phyloP scores from a whole-genome alignment of 2,113 vertebrate species.

The Asarcornis scutulata region DNA sequence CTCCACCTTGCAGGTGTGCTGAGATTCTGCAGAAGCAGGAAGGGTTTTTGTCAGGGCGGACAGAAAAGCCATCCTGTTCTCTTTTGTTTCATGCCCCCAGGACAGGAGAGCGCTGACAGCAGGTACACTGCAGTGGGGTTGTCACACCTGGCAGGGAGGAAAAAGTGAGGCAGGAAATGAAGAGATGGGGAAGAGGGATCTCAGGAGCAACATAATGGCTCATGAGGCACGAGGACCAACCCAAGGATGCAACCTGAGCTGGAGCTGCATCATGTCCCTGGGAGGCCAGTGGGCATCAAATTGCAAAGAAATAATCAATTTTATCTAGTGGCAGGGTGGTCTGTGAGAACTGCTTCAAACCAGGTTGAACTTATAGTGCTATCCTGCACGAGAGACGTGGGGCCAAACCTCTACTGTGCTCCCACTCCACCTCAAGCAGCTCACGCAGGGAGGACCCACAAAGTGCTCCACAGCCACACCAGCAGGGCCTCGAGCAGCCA shows the following conservation, averaged over 20 bases:
- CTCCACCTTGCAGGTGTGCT: neutral
- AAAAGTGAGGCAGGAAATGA: neutral
- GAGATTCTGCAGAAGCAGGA: neutral
- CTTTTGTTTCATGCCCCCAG: neutral
- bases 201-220: accelerated
- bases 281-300: neutral
- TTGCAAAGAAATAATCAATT: neutral
- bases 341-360: neutral
- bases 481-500: neutral
- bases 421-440: neutral
- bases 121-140: too few relatives aligned
- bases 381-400: neutral
- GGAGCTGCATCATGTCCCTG: neutral
- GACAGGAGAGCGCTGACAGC: neutral
- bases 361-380: neutral
- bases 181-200: neutral
- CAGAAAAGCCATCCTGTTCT: neutral
- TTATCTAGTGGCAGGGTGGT: neutral
- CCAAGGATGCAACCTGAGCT: accelerated
- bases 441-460: neutral
- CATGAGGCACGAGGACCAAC: accelerated
- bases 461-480: neutral
- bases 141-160: neutral
- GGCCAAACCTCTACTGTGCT: neutral
- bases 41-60: neutral